Evolutionary conservation across 2,797 vertebrate species (phyloP), one percentile per base, ranked within the genome.

Genomic region (Leucoraja ocellata): DNA sequence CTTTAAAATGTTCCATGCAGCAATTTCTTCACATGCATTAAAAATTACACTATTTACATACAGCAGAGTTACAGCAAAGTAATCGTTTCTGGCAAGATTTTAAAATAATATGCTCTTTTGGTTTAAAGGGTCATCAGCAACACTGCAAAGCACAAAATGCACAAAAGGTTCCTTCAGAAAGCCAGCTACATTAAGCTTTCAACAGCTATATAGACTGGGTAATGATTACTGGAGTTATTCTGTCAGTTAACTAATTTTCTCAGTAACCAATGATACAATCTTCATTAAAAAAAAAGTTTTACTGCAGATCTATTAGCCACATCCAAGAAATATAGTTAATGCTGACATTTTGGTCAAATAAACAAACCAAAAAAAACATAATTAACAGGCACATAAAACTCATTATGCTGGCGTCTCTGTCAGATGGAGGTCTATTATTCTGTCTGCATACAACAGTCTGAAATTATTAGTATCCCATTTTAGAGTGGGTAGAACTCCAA

Each of bases 371-470:
- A 92, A 74, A 91, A 93, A 93, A 92, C 86, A 93, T 86, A 84
- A 93, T 94, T 93, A 94, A 93, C 90, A 93, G 94, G 93, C 93
- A 94, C 81, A 93, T 91, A 88, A 83, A 76, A 84, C 93, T 94
- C 93, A 94, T 95, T 94, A 94, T 93, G n/a, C 93, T 94, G 94
- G 94, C 93, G 93, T 94, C 94, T 94, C 93, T 91, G 80, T 93
- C 74, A 91, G 93, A 90, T 93, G 63, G 93, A 78, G 93, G 93
- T 84, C 92, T 84, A 93, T 93, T 94, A 94, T 91, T 63, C 86
- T 71, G 81, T 84, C 92, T 93, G 91, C 93, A 71, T 93, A 77
- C 93, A 73, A 78, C 78, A 92, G 93, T 93, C 92, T 93, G 93
- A 80, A 93, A 93, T 94, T 81, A 92, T 94, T 94, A 94, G 93